phyloP scores from a whole-genome alignment of 2,113 vertebrate genomes.

The Mormyrus lacerda region DNA sequence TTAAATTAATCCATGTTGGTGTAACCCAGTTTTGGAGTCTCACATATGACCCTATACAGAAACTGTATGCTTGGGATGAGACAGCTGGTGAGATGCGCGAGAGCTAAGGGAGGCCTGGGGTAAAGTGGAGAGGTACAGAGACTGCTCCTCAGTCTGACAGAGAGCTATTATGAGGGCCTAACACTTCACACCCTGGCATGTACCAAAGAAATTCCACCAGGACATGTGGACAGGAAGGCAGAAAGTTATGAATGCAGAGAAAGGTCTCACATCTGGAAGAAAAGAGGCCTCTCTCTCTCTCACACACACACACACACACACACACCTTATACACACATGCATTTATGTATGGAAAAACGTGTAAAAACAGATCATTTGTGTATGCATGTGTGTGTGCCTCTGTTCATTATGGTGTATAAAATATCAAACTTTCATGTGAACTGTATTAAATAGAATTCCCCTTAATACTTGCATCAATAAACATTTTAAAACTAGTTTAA shows the following conservation, averaged over 20 bases:
- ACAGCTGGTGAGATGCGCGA: slow-evolving; percentile 28
- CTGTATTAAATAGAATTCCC: background rate
- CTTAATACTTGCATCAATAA: background rate
- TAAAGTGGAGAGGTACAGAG: slow-evolving; percentile 10
- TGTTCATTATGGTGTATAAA: background rate
- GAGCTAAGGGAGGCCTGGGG: background rate
- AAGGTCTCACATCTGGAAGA: slow-evolving; percentile 52
- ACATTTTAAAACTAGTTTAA: background rate
- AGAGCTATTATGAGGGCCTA: slow-evolving; percentile 76
- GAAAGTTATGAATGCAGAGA: slow-evolving; percentile 59
- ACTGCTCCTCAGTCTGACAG: slow-evolving; percentile 69
- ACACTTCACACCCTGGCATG: slow-evolving; percentile 64
- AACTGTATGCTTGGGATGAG: slow-evolving; percentile 18
- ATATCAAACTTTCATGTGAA: background rate
- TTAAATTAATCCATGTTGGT: no score
- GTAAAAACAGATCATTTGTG: background rate
- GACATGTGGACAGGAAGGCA: slow-evolving; percentile 78
- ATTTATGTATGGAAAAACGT: background rate
- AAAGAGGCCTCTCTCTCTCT: slow-evolving; percentile 16
- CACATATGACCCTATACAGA: background rate
- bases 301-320: background rate
- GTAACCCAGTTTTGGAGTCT: background rate
- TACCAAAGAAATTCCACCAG: slow-evolving; percentile 82
- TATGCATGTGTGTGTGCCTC: background rate
- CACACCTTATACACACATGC: background rate